Evolutionary conservation across 1,140 invertebrate genomes (phyloP), one percentile per base, ranked within the genome.

Genomic region (Trichonephila clavata): DNA sequence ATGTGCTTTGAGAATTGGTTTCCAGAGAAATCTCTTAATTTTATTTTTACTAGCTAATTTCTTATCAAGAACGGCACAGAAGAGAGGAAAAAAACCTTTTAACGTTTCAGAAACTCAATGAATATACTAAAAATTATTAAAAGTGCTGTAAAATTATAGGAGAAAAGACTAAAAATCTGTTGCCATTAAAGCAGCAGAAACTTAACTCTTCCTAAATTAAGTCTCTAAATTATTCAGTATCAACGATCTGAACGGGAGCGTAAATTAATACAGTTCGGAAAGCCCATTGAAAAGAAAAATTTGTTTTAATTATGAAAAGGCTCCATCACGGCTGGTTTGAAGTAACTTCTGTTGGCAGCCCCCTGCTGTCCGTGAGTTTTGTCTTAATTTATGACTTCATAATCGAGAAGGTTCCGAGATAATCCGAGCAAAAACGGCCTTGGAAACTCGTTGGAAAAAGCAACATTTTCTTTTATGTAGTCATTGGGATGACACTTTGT

Each of bases 341-440:
- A 39, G 71, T 27, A 77, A 77, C 71, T 77, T 77, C 71, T 77
- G 71, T 21, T 63, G 61, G 61, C 50, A 50, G 50, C 50, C 50
- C 50, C 50, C 50, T 50, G 50, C 50, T 63, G 61, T 63, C 61
- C 71, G 27, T 8, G 71, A 80, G 27, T 18, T 27, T 24, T 84
- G 86, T 63, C 60, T 87, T 87, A 65, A 87, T 87, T 87, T 87
- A 87, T 87, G 32, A 65, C 86, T 87, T 87, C 59, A 87, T 87
- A 87, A 87, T 63, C 27, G 61, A 43, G 61, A 87, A 87, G 86
- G 61, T 65, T 65, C 20, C 18, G 63, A 87, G 86, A 87, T 87
- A 87, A 87, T 87, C 86, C 60, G 86, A 24, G 86, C 59, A 63
- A 87, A 87, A 87, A 87, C 59, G 59, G 61, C 59, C 59, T 16